Conservation (phyloP, 2,797 vertebrate genomes). For the Microctenopoma steveboyesi region DNA sequence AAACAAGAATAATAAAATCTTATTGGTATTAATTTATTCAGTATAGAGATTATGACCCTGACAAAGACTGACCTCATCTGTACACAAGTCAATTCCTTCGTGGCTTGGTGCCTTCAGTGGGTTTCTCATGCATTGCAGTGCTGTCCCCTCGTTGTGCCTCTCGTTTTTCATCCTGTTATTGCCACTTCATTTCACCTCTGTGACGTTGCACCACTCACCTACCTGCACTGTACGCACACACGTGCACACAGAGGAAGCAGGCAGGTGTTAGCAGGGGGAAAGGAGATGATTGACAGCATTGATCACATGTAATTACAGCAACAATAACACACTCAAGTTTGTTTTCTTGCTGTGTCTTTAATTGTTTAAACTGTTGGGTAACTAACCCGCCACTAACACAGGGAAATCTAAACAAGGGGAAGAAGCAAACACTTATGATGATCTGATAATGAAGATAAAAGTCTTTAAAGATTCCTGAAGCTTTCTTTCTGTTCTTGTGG, state of each 20-base stretch:
- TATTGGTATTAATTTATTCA: too few relatives aligned
- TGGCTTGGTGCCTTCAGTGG: too few relatives aligned
- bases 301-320: slow-evolving; percentile 32
- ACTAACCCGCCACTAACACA: slow-evolving; percentile 38
- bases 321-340: slow-evolving; percentile 29
- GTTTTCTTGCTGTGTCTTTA: slow-evolving; percentile 66
- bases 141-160: slow-evolving; percentile 56
- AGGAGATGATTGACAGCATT: slow-evolving; percentile 19
- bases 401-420: slow-evolving; percentile 23
- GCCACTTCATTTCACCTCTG: slow-evolving; percentile 39
- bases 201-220: slow-evolving; percentile 24
- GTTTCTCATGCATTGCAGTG: neutral
- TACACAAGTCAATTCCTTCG: too few relatives aligned
- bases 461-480: slow-evolving; percentile 11
- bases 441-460: too few relatives aligned
- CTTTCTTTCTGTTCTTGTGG: slow-evolving; percentile 28
- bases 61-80: too few relatives aligned
- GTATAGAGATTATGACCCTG: too few relatives aligned
- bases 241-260: neutral
- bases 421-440: slow-evolving; percentile 25
- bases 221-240: neutral
- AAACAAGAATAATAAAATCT: too few relatives aligned
- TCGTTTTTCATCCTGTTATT: slow-evolving; percentile 52
- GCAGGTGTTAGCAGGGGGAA: slow-evolving; percentile 13
- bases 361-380: slow-evolving; percentile 58